A percentile compares a stretch with the other conserved stretches of the same genome.
Evolutionary conservation across 1,140 invertebrate genomes (phyloP).

Genomic region (Lamellibrachia luymesi): DNA sequence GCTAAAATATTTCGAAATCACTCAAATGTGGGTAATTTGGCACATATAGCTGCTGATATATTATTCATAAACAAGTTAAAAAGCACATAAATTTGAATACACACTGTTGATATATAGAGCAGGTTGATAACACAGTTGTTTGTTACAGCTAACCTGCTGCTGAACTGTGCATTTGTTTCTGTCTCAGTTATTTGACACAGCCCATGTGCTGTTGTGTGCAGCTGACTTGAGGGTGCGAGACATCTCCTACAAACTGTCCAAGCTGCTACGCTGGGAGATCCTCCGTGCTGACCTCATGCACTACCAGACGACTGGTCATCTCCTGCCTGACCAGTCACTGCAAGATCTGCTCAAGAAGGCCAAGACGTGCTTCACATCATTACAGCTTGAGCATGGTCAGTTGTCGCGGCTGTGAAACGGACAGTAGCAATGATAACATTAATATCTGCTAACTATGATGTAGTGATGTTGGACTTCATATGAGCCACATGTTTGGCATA

Average conservation of each 20-base stretch:
- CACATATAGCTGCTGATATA: too few species aligned
- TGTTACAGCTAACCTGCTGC: not conserved
- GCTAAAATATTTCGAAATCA: too few species aligned
- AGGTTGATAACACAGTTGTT: not conserved
- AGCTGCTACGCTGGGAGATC: constrained; percentile 79
- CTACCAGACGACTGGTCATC: constrained; percentile 41
- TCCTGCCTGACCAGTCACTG: not conserved
- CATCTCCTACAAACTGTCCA: constrained; percentile 67
- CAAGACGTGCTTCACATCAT: constrained; percentile 51
- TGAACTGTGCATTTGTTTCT: not conserved
- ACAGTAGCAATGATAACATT: too few species aligned
- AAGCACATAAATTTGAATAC: not conserved
- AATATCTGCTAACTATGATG: too few species aligned
- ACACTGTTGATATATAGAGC: not conserved
- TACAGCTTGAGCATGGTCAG: constrained; percentile 49
- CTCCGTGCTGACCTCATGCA: constrained; percentile 73
- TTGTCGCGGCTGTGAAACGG: not conserved
- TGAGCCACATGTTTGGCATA: too few species aligned
- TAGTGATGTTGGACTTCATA: too few species aligned
- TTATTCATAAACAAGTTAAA: not conserved
- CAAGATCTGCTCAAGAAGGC: constrained; percentile 45
- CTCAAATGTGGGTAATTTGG: too few species aligned
- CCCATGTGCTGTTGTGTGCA: constrained; percentile 67
- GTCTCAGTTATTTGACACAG: constrained; percentile 71
- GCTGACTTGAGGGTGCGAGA: constrained; percentile 59